A percentile compares a stretch with the other conserved stretches of the same genome.
These are phyloP conservation scores for Electrophaes corylata DNA, from an alignment of 2,888 invertebrate genomes.

Conservation along the genomic window DNA sequence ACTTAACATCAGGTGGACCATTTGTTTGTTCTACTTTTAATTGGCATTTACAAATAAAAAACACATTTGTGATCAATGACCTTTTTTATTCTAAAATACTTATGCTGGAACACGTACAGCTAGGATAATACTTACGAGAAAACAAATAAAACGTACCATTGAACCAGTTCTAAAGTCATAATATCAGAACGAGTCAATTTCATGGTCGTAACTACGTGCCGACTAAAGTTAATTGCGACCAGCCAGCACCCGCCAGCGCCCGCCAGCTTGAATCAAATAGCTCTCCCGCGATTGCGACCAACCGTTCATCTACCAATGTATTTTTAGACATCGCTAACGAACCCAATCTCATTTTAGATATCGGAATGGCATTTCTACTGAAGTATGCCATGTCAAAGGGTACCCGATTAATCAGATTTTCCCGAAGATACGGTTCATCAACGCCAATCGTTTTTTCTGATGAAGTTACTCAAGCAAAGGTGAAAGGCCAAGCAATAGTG, in stretches of 20 bases:
- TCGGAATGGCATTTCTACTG: conserved; percentile 62
- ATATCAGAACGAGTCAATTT: conserved; percentile 35
- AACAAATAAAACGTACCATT: conserved; percentile 18
- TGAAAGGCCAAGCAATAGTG: conserved; percentile 89
- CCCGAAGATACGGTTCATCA: conserved; percentile 49
- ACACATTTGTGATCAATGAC: no score
- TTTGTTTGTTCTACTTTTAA: no score
- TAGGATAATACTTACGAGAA: conserved; percentile 1
- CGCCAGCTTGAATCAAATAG: conserved; percentile 37
- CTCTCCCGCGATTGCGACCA: conserved; percentile 39
- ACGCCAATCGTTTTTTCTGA: conserved; percentile 75
- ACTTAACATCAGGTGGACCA: no score
- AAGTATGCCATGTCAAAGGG: conserved; percentile 48
- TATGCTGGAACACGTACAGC: neutral
- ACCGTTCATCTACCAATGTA: conserved; percentile 39
- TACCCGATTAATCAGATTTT: conserved; percentile 44
- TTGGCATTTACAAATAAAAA: no score
- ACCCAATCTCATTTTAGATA: conserved; percentile 51
- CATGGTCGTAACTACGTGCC: conserved; percentile 26
- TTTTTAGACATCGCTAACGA: conserved; percentile 48
- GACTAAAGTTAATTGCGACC: conserved; percentile 36
- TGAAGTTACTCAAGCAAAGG: conserved; percentile 87
- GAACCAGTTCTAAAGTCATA: conserved; percentile 25
- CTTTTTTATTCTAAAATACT: neutral
- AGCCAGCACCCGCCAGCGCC: neutral